phyloP scores from a whole-genome alignment of 92 coral and sea anemone genomes.

The Porites lobata region DNA sequence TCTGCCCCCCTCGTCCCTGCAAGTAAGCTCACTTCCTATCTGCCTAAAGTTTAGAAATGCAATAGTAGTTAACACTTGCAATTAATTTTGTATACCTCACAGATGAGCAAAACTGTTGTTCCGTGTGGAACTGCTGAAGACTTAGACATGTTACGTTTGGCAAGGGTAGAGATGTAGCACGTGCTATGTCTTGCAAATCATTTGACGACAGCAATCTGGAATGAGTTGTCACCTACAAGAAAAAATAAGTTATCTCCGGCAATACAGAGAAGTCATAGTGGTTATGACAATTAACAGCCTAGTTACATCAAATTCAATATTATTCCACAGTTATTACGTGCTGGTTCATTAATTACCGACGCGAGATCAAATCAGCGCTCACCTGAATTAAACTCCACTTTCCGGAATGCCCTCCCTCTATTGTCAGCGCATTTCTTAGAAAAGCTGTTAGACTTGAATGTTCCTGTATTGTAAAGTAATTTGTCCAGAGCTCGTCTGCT shows the following conservation, averaged over 20 bases:
- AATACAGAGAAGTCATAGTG: no score
- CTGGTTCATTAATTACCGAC: neutral
- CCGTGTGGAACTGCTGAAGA: slow-evolving; percentile 85
- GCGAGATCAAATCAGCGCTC: neutral
- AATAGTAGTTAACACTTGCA: no score
- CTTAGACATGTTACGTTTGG: slow-evolving; percentile 46
- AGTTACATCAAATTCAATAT: no score
- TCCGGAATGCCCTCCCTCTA: slow-evolving; percentile 19
- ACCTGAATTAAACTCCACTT: slow-evolving; percentile 87
- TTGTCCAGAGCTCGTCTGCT: slow-evolving; percentile 73
- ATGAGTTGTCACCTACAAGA: slow-evolving; percentile 79
- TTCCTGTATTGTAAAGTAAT: slow-evolving; percentile 80
- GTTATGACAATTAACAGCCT: no score
- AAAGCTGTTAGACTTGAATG: slow-evolving; percentile 87
- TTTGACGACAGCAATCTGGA: slow-evolving; percentile 78
- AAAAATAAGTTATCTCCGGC: neutral
- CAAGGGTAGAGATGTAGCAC: slow-evolving; percentile 33
- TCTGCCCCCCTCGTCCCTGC: no score
- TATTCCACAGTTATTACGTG: no score
- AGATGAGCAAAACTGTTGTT: slow-evolving; percentile 77
- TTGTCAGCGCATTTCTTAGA: slow-evolving; percentile 54
- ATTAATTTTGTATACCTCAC: slow-evolving; percentile 27
- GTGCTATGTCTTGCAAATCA: slow-evolving; percentile 68
- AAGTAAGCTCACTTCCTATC: no score
- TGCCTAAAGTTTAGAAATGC: no score